Base-by-base conservation (phyloP, 2,797 vertebrate species). In the Helicolenus hilgendorfi region DNA sequence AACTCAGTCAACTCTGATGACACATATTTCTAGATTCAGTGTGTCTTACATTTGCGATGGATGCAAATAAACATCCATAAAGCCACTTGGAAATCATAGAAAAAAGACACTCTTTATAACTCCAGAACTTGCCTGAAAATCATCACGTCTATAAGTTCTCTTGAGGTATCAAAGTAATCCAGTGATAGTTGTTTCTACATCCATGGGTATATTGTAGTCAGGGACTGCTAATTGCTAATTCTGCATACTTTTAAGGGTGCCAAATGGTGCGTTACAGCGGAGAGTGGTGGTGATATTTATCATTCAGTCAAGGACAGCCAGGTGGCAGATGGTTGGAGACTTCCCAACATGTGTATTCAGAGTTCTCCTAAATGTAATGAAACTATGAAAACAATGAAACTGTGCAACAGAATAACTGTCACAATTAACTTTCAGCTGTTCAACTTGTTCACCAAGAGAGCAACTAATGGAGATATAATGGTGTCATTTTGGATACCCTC, bases 301-400 rank as follows among this genome's bases (percentile, higher is more conserved):
- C 5, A 53, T 67, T 60, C 36, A 55, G 49, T 72, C 24, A 72
- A 53, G 62, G 27, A 60, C 45, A 24, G 64, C n/a, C 33, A 75
- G 15, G 24, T 53, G 35, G 33, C 56, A 74, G 13, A 64, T 60
- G 36, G 41, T 14, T 60, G 5, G 72, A 70, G 26, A 64, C 45
- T 35, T 72, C n/a, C 72, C 59, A 79, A 13, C 13, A 68, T 49
- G 27, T 53, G 77, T 62, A 45, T 74, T 56, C 24, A 36, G 27
- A 53, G 7, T 58, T 81, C 22, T 45, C 6, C 38, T 79, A 38
- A 77, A 67, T 70, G 55, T 38, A 59, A 84, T 79, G 20, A 45
- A 63, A 64, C 36, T 10, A 14, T 67, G 4, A 53, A 58, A 49
- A 49, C 4, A 64, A 24, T 22, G 11, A 33, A 55, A 69, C 29